Conservation (phyloP, 1,140 invertebrate genomes). For the Nymphalis io region DNA sequence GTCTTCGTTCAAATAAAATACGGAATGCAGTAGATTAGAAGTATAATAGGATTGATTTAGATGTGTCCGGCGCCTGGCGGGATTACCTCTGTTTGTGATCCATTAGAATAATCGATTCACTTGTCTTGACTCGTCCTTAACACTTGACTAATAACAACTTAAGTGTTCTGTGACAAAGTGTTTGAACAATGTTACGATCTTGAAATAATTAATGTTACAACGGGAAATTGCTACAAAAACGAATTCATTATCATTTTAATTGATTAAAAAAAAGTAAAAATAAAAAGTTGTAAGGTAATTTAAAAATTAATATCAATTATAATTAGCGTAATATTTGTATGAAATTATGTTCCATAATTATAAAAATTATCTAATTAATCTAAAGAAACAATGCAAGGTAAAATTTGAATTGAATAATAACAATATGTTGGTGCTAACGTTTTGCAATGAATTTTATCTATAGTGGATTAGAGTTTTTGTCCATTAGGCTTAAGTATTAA, state of each 20-base stretch:
- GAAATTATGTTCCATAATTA: too few relatives aligned
- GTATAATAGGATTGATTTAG: conserved; percentile 51
- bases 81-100: conserved; percentile 22
- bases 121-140: conserved; percentile 21
- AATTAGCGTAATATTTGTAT: too few relatives aligned
- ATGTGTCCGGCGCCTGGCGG: conserved; percentile 45
- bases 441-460: conserved; percentile 43
- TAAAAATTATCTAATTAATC: too few relatives aligned
- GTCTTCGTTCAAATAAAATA: neutral
- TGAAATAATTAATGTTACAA: neutral
- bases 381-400: conserved; percentile 5
- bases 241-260: too few relatives aligned
- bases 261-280: too few relatives aligned
- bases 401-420: neutral
- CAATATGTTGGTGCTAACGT: neutral
- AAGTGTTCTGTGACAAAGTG: neutral
- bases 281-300: too few relatives aligned
- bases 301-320: too few relatives aligned
- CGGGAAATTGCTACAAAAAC: neutral
- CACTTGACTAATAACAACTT: conserved; percentile 23
- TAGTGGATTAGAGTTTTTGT: conserved; percentile 74
- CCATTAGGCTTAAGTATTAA: conserved; percentile 78
- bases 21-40: conserved; percentile 30
- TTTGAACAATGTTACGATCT: neutral
- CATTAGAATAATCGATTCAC: conserved; percentile 35